Evolutionary conservation across 2,888 invertebrate species (phyloP).

Genomic region (Halictus ligatus): DNA sequence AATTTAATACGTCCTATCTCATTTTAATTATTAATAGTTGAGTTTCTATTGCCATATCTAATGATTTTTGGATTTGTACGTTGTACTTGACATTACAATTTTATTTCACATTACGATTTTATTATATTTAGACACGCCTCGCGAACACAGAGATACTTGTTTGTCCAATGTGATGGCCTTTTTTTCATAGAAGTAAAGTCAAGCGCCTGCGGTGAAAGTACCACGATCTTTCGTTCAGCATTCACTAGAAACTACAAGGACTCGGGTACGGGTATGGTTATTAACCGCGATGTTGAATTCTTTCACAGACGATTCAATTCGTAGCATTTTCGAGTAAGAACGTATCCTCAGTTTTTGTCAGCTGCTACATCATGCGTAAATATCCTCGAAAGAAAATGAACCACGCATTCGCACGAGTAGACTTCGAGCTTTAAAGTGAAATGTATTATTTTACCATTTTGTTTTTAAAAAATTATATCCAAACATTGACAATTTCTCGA

Average conservation of each 20-base stretch:
- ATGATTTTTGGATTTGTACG: neutral
- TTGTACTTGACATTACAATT: neutral
- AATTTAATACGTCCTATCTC: too few species aligned
- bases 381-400: too few species aligned
- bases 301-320: too few species aligned
- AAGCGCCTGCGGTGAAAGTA: slow-evolving; percentile 33
- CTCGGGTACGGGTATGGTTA: neutral
- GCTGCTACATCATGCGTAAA: too few species aligned
- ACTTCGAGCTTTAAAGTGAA: too few species aligned
- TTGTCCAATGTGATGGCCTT: neutral
- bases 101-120: too few species aligned
- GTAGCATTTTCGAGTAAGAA: too few species aligned
- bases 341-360: too few species aligned
- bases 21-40: neutral
- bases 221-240: slow-evolving; percentile 6
- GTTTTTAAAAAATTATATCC: too few species aligned
- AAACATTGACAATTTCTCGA: too few species aligned
- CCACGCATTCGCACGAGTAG: too few species aligned
- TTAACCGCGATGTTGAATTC: slow-evolving; percentile 11
- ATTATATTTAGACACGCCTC: neutral
- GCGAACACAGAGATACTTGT: neutral
- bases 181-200: neutral
- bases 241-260: slow-evolving; percentile 34
- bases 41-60: neutral
- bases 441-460: too few species aligned